Evolutionary conservation across 2,113 vertebrate species (phyloP), one percentile per base, ranked within the genome.

Genomic region (Andinoacara biseriatus): DNA sequence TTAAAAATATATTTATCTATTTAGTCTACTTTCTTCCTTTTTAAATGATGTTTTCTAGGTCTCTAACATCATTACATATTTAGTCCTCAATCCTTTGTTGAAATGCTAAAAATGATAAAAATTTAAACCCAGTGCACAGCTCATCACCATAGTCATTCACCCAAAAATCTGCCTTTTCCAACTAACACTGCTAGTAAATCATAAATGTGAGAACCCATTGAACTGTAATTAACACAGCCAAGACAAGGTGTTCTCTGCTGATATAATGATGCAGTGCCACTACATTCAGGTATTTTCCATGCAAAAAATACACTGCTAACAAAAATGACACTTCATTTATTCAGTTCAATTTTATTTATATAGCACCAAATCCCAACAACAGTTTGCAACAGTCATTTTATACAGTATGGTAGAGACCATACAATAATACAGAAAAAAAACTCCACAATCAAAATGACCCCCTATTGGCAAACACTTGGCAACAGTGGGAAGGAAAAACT

Each of bases 11-110:
- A 61, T 54, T 52, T 33, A 52, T 78, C 43, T 24, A 26, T 69
- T 78, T 85, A 83, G 80, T 90, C 67, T 80, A 15, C 15, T 63
- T 54, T 33, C 31, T 67, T 22, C 78, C 31, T 57, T 59, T 60
- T 86, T 78, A 78, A 85, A 90, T 58, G 14, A 81, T 76, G 24
- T 89, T 60, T 72, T 81, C 29, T 76, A 24, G 69, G 76, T 81
- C 54, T 87, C 74, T 49, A 56, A 57, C 54, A 61, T 80, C 52
- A 81, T 86, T 54, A 61, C 33, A 85, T 81, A 84, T 89, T 85
- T 82, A 86, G 54, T 82, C 46, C 10, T 59, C 54, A 46, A 40
- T 81, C 67, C 31, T 76, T 75, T 78, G 22, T 78, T 38, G 49
- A 81, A 84, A 85, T 72, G 58, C 75, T 49, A 56, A 79, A 88